Conservation (phyloP, 2,888 invertebrate species). For the Dicranocentrus wangi region DNA sequence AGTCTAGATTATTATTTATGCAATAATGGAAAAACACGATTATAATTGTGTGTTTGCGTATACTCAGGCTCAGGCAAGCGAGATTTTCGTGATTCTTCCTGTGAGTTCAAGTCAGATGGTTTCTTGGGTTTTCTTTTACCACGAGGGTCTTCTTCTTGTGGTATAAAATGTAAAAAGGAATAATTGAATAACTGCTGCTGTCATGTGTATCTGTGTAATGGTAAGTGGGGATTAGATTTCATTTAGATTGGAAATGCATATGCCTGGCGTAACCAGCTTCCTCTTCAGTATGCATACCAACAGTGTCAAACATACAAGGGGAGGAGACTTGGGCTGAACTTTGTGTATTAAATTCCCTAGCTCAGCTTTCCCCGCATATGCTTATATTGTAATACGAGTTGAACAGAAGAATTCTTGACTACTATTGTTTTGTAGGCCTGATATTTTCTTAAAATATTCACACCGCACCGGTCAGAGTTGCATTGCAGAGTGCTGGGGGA, state of each 20-base stretch:
- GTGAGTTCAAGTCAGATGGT: constrained; percentile 24
- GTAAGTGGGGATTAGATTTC: background rate
- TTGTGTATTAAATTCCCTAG: constrained; percentile 40
- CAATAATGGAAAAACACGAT: constrained; percentile 1
- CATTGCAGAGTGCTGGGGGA: too few relatives aligned
- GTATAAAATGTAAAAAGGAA: background rate
- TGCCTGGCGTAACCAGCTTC: constrained; percentile 35
- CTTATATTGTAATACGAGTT: background rate
- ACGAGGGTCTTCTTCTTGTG: background rate
- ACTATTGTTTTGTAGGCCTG: too few relatives aligned
- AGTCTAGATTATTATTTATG: constrained; percentile 7
- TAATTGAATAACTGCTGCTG: constrained; percentile 38
- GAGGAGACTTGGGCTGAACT: constrained; percentile 54
- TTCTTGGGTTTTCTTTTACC: background rate
- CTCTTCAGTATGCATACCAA: constrained; percentile 33
- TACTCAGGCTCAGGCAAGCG: too few relatives aligned
- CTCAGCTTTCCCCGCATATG: constrained; percentile 42
- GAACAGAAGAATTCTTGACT: too few relatives aligned
- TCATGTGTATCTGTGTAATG: background rate
- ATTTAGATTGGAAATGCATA: constrained; percentile 17
- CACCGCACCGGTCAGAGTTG: too few relatives aligned
- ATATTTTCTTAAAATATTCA: too few relatives aligned
- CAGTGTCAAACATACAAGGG: constrained; percentile 49
- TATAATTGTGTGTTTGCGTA: background rate
- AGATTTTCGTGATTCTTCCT: constrained; percentile 30